phyloP scores from a whole-genome alignment of 2,113 vertebrate species.

The Mellivora capensis region DNA sequence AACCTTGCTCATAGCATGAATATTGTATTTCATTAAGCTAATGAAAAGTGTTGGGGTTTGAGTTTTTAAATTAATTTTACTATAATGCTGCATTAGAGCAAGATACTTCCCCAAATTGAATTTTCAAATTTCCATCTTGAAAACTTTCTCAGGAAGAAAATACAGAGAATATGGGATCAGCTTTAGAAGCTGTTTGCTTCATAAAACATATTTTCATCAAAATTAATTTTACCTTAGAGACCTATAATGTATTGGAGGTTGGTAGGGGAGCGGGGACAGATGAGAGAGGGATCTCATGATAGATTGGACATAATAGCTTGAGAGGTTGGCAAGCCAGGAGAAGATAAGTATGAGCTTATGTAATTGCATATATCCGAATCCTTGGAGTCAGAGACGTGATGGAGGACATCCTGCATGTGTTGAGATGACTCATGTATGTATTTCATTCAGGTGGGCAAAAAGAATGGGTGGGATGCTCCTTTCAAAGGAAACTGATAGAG shows the following conservation, averaged over 20 bases:
- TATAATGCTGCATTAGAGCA: neutral
- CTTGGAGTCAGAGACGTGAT: neutral
- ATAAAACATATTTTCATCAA: neutral
- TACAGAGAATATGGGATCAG: neutral
- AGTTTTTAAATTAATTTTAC: neutral
- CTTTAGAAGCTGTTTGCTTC: neutral
- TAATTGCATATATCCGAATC: neutral
- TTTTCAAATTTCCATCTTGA: neutral
- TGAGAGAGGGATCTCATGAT: neutral
- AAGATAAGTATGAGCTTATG: neutral
- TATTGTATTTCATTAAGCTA: neutral
- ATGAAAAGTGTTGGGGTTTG: neutral
- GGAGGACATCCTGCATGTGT: neutral
- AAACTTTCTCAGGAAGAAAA: neutral
- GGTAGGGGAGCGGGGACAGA: neutral
- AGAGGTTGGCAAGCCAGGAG: neutral
- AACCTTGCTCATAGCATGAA: neutral
- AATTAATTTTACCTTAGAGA: neutral
- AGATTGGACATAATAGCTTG: neutral
- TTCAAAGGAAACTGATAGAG: neutral
- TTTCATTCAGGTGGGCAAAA: neutral
- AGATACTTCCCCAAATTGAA: neutral
- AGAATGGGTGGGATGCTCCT: neutral
- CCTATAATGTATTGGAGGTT: neutral
- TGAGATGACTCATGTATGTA: neutral